phyloP scores from a whole-genome alignment of 2,888 invertebrate species.

The Argynnis bischoffii region DNA sequence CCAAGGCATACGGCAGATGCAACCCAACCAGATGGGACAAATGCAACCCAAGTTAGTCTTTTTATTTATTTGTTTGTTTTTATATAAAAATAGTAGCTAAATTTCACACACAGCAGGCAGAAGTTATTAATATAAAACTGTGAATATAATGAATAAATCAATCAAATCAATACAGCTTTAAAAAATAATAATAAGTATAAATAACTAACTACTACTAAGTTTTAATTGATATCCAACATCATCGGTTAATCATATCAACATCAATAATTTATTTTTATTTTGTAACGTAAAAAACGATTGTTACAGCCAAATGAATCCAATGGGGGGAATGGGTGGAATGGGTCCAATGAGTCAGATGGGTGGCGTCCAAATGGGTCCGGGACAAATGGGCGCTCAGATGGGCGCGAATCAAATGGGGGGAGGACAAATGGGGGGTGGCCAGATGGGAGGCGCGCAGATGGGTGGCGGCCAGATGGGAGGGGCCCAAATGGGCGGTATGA shows the following conservation, averaged over 20 bases:
- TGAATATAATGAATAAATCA: too few species aligned
- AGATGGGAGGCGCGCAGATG: conserved; percentile 70
- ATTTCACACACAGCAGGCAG: too few species aligned
- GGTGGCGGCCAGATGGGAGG: conserved; percentile 62
- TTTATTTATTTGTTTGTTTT: background rate
- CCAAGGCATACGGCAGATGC: conserved; percentile 73
- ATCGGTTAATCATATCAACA: too few species aligned
- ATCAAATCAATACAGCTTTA: too few species aligned
- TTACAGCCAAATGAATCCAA: conserved; percentile 75
- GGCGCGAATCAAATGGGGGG: conserved; percentile 61
- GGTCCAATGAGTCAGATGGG: conserved; percentile 69
- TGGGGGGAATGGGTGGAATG: conserved; percentile 73
- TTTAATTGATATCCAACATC: too few species aligned
- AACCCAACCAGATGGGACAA: conserved; percentile 74
- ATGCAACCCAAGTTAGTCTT: conserved; percentile 70
- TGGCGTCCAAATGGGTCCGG: conserved; percentile 67
- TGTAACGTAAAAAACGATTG: conserved; percentile 2
- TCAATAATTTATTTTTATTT: background rate
- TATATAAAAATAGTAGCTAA: too few species aligned
- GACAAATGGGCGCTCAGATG: conserved; percentile 57
- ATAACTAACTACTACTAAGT: too few species aligned
- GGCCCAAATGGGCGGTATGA: conserved; percentile 74
- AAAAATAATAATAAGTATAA: too few species aligned
- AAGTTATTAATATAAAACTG: too few species aligned
- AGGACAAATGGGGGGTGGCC: conserved; percentile 65